Conservation (phyloP, 2,797 vertebrate genomes). For the Gallinago solitaria region DNA sequence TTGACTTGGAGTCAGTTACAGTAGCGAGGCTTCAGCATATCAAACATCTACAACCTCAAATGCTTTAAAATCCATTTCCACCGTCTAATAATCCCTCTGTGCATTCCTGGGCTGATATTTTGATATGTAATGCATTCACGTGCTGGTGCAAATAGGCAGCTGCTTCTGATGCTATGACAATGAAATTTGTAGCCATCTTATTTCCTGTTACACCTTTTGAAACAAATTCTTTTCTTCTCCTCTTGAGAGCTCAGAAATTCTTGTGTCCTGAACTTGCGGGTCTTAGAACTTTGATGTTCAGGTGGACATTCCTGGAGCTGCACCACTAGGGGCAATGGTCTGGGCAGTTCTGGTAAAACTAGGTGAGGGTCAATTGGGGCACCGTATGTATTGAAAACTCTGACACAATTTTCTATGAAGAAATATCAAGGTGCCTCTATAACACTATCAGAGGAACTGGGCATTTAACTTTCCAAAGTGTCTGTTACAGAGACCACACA, state of each 20-base stretch:
- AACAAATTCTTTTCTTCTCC: background rate
- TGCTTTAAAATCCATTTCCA: constrained; percentile 14
- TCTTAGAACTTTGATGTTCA: background rate
- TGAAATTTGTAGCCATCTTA: background rate
- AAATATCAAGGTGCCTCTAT: background rate
- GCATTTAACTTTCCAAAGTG: background rate
- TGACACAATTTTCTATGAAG: background rate
- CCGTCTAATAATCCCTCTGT: background rate
- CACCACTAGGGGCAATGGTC: background rate
- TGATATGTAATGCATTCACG: background rate
- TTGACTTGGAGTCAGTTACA: background rate
- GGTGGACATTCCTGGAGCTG: background rate
- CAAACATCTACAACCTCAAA: background rate
- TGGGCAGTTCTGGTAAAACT: background rate
- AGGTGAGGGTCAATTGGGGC: background rate
- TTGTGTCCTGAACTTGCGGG: background rate
- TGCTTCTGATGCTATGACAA: background rate
- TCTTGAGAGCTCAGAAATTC: constrained; percentile 33
- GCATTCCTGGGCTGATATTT: background rate
- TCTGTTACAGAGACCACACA: background rate
- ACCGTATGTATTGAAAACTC: constrained; percentile 27
- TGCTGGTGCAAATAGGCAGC: background rate
- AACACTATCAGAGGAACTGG: background rate
- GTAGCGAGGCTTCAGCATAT: background rate
- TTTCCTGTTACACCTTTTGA: background rate